Evolutionary conservation across 2,797 vertebrate species (phyloP), one percentile per base, ranked within the genome.

Genomic region (Hemibagrus guttatus): DNA sequence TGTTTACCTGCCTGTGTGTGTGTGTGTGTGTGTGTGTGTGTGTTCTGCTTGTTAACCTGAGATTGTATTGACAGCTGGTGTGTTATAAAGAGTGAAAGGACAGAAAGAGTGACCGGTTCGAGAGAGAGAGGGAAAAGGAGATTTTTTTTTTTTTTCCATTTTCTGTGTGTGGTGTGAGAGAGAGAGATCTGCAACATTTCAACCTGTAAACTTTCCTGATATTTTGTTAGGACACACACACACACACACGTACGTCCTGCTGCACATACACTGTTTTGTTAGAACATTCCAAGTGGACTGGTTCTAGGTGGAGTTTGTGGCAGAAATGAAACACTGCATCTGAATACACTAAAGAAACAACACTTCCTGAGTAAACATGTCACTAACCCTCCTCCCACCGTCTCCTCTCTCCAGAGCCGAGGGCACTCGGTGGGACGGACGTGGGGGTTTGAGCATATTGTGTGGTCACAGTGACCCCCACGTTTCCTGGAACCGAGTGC

Each of bases 1-100:
- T 93, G 93, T 95, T 93, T 93, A 92, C 86, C 85, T 93, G 90
- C 90, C 91, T 86, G 85, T 81, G 81, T 79, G 87, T 91, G 90
- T 90, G 91, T 88, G 84, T 87, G 84, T 72, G 88, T 69, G 85
- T 75, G 87, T 69, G 88, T 54, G 76, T 81, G 85, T 68, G 87
- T 69, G 85, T 91, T 89, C 92, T 91, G 89, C 84, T 85, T 89
- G 88, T 88, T 90, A 54, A 87, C 79, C 86, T 90, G 86, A 92
- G 88, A 85, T 91, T 88, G 78, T 91, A 69, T 89, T 87, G 89
- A 90, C 89, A 87, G 89, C 86, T 89, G 85, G 83, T 89, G 71
- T 84, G 56, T 90, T 74, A 39, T 87, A 23, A 28, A 81, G 78
- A 56, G 74, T 49, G 74, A 56, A 72, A 35, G 21, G 23, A 58